Conservation (phyloP, 2,113 vertebrate species). For the Lates calcarifer region DNA sequence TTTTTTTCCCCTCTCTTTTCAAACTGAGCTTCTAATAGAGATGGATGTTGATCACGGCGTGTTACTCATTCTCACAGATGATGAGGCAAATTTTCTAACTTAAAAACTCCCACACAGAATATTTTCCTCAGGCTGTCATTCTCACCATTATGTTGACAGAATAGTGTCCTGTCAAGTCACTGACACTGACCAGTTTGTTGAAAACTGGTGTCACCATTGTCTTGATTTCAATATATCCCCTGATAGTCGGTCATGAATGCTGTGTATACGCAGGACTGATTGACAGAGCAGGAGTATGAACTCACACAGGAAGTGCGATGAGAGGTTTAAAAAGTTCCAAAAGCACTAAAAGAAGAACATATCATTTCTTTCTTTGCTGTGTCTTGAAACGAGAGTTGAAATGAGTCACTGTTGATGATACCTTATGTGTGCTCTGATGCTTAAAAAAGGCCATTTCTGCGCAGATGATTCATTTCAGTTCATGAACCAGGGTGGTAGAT, state of each 20-base stretch:
- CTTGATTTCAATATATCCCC: too few relatives aligned
- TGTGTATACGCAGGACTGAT: background rate
- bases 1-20: constrained; percentile 40
- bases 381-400: background rate
- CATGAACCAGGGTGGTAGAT: background rate
- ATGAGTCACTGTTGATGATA: background rate
- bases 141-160: background rate
- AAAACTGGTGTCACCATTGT: background rate
- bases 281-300: background rate
- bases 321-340: background rate
- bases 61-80: constrained; percentile 53
- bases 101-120: background rate
- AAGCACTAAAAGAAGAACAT: background rate
- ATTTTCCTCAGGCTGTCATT: background rate
- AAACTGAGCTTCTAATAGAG: constrained; percentile 62
- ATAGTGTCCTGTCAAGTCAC: background rate
- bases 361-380: background rate
- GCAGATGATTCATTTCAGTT: background rate
- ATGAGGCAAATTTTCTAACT: constrained; percentile 48
- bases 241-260: background rate
- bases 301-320: background rate
- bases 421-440: background rate
- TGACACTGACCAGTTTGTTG: background rate
- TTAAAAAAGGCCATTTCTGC: background rate
- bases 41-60: constrained; percentile 51